phyloP scores from a whole-genome alignment of 2,888 invertebrate genomes.

The Pherbina coryleti region DNA sequence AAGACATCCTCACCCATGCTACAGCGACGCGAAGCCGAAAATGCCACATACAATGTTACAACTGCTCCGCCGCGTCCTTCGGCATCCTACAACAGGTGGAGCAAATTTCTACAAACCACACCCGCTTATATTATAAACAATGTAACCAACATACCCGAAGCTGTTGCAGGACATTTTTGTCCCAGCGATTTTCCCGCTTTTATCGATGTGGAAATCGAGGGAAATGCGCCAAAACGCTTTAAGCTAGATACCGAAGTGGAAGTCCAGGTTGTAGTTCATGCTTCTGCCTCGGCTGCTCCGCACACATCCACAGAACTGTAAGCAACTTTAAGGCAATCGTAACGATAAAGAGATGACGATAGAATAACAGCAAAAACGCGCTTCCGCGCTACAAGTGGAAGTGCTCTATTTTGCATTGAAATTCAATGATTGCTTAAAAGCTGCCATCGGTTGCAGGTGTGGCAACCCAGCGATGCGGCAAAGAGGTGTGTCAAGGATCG shows the following conservation, averaged over 20 bases:
- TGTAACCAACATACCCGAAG: conserved; percentile 62
- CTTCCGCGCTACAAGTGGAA: neutral
- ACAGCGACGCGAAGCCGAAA: conserved; percentile 49
- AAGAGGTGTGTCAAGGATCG: conserved; percentile 54
- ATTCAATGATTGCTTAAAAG: neutral
- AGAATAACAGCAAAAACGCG: too few species aligned
- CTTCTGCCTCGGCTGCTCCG: conserved; percentile 22
- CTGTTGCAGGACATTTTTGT: conserved; percentile 63
- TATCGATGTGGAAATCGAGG: conserved; percentile 57
- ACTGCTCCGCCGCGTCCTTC: conserved; percentile 38
- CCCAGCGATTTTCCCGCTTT: conserved; percentile 60
- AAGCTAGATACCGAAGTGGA: conserved; percentile 47
- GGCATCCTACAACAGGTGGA: conserved; percentile 59
- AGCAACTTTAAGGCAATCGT: neutral
- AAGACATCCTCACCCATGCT: conserved; percentile 64
- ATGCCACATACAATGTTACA: conserved; percentile 31
- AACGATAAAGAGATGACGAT: neutral
- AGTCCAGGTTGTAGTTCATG: neutral
- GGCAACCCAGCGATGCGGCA: conserved; percentile 42
- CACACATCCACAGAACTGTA: conserved; percentile 55
- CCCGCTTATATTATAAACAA: conserved; percentile 60
- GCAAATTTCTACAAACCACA: conserved; percentile 57
- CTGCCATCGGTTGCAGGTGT: too few species aligned
- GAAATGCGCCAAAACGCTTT: conserved; percentile 57
- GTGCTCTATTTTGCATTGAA: neutral